Base-by-base conservation (phyloP, 2,113 vertebrate species). In the Numenius arquata region DNA sequence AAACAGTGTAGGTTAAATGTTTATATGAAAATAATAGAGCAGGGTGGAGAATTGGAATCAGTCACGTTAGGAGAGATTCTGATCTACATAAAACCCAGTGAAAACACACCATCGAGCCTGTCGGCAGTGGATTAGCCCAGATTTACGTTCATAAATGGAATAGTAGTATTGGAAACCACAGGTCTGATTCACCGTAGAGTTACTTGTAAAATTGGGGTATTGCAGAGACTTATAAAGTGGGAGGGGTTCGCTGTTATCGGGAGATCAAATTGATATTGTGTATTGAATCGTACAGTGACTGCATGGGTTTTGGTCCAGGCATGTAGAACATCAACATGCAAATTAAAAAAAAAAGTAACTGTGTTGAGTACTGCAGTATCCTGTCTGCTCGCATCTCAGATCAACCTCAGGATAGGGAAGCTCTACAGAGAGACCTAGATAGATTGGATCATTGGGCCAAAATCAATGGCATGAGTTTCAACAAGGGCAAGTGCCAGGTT, bases 311-410 rank as follows among this genome's bases (percentile, higher is more conserved):
- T 91, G 68, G 92, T 93, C 89, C 67, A 86, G 94, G 59, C 48
- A 45, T 13, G 45, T 59, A 73, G 76, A 95, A 86, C 78, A 96
- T 82, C 30, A 93, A 70, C 43, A 61, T 7, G 4, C 10, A 47
- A 76, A 63, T 92, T 52, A 83, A 72, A 81, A 40, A 58, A 78
- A 90, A 93, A 22, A 26, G 45, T 18, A 52, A 78, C 59, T 88
- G 30, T 32, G 74, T 74, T 26, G 71, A 95, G 79, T 68, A 48
- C 53, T 80, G 67, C 19, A 18, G 40, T 76, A 76, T 68, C 89
- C 71, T 71, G 72, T 85, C 93, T 94, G 47, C 85, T 84, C 87
- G 48, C 43, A 41, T 89, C 89, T 96, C 93, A 72, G 76, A 89
- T 76, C 59, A 77, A 81, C n/a, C n/a, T n/a, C n/a, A n/a, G n/a